phyloP scores from a whole-genome alignment of 2,113 vertebrate species.

The Motacilla alba region DNA sequence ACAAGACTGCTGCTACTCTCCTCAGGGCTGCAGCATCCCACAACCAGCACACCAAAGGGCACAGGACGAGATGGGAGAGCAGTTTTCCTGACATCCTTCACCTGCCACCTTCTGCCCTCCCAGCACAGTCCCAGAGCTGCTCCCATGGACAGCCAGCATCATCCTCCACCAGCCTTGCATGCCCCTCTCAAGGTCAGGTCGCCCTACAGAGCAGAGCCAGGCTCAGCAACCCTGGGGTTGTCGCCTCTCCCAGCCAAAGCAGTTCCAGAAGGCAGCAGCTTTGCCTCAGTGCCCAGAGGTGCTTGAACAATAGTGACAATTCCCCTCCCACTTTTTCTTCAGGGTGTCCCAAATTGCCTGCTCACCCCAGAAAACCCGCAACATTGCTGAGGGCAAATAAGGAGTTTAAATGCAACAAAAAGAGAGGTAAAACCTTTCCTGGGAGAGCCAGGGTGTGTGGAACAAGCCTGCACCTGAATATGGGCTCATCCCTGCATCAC shows the following conservation, averaged over 20 bases:
- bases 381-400: not conserved
- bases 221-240: not conserved
- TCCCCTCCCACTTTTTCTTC: not conserved
- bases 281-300: not conserved
- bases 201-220: fast-evolving
- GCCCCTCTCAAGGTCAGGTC: not conserved
- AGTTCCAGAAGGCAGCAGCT: not conserved
- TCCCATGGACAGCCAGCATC: fast-evolving
- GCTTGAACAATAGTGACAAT: not conserved
- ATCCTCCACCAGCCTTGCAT: not conserved
- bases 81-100: fast-evolving
- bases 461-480: not conserved
- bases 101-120: not conserved
- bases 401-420: not conserved
- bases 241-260: not conserved
- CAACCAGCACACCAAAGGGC: not conserved
- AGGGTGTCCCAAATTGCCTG: not conserved
- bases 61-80: fast-evolving
- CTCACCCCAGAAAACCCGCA: not conserved
- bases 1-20: not conserved
- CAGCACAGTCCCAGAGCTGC: not conserved
- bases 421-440: not conserved
- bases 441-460: not conserved
- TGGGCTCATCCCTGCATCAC: not conserved
- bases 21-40: not conserved